Evolutionary conservation across 2,113 vertebrate species (phyloP).

Genomic region (Sprattus sprattus): DNA sequence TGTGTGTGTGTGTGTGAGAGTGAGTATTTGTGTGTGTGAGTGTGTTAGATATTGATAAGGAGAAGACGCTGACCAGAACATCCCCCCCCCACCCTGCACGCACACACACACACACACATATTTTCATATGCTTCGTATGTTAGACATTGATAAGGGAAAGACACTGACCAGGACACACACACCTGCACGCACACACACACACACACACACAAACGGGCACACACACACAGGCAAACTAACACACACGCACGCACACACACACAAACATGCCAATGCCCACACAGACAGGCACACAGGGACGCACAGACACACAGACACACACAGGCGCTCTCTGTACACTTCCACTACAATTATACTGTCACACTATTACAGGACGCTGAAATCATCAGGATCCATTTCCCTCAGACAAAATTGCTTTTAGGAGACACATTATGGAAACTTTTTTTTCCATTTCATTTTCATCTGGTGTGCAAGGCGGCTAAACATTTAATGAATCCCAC

Average conservation of each 20-base stretch:
- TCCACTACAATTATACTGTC: constrained; percentile 28
- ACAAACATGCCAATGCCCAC: too few species aligned
- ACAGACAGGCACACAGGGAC: too few species aligned
- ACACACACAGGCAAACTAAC: too few species aligned
- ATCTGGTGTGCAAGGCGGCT: constrained; percentile 26
- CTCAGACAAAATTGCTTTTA: constrained; percentile 41
- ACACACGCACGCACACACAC: too few species aligned
- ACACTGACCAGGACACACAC: too few species aligned
- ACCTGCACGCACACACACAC: background rate
- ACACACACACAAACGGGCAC: background rate
- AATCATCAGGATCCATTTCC: constrained; percentile 42
- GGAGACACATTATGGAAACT: constrained; percentile 46
- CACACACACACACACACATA: too few species aligned
- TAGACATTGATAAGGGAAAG: too few species aligned
- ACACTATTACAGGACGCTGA: constrained; percentile 41
- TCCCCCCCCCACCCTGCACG: too few species aligned
- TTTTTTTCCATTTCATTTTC: constrained; percentile 42
- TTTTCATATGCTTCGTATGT: too few species aligned
- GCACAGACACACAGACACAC: background rate
- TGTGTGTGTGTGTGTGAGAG: background rate
- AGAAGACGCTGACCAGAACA: too few species aligned
- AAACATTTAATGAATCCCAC: constrained; percentile 52
- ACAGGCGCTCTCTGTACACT: too few species aligned
- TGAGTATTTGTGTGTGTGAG: background rate
- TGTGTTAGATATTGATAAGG: background rate